These are phyloP conservation scores for Colletes latitarsis DNA, from an alignment of 1,140 invertebrate genomes.

Conservation along the genomic window DNA sequence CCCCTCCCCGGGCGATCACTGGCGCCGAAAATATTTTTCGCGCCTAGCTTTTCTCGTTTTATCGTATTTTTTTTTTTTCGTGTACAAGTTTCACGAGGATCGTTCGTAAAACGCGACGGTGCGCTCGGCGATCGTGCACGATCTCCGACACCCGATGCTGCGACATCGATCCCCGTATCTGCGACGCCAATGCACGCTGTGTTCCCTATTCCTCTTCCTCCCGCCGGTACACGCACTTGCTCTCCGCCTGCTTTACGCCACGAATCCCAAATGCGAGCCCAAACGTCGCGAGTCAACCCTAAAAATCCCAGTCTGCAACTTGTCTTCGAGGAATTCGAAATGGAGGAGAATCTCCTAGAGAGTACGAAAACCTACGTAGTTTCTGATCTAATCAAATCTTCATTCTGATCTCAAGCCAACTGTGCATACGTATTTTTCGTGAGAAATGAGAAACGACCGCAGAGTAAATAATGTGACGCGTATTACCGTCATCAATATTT, in stretches of 20 bases:
- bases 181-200: conserved; percentile 49
- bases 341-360: too few relatives aligned
- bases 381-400: too few relatives aligned
- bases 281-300: conserved; percentile 50
- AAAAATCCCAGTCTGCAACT: conserved; percentile 14
- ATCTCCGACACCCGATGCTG: not conserved
- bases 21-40: conserved; percentile 15
- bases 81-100: too few relatives aligned
- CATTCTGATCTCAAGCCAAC: too few relatives aligned
- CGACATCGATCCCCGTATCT: not conserved
- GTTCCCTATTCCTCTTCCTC: conserved; percentile 35
- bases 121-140: not conserved
- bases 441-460: not conserved
- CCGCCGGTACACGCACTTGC: conserved; percentile 27
- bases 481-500: not conserved
- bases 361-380: too few relatives aligned
- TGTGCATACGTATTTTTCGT: too few relatives aligned
- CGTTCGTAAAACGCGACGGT: not conserved
- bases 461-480: not conserved
- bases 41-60: too few relatives aligned
- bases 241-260: conserved; percentile 46
- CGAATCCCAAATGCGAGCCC: conserved; percentile 48
- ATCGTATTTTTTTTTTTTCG: too few relatives aligned
- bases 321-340: too few relatives aligned
- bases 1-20: not conserved